Evolutionary conservation across 2,888 invertebrate species (phyloP).

Genomic region (Agapostemon virescens): DNA sequence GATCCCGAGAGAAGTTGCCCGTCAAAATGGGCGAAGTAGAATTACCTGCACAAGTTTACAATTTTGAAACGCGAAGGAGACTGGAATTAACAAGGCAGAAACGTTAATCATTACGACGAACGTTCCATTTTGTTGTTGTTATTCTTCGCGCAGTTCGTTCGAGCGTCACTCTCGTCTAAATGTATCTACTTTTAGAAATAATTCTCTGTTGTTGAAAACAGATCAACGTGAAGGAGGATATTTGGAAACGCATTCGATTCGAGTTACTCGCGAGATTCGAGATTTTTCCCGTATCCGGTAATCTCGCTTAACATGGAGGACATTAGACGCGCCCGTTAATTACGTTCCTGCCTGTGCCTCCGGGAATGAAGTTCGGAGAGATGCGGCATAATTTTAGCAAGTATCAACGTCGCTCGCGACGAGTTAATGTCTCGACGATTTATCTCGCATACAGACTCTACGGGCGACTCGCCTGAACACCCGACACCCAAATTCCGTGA

Average conservation of each 20-base stretch:
- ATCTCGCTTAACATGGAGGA: slow-evolving; percentile 10
- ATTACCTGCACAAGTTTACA: neutral
- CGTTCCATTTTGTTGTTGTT: neutral
- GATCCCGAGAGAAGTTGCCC: neutral
- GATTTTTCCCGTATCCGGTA: slow-evolving; percentile 1
- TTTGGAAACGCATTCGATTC: neutral
- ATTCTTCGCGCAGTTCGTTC: neutral
- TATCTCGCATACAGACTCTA: slow-evolving; percentile 27
- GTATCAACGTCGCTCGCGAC: slow-evolving; percentile 28
- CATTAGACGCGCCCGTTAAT: slow-evolving; percentile 36
- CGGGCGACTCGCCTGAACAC: too few relatives aligned
- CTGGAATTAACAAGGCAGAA: neutral
- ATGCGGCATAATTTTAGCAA: slow-evolving; percentile 34
- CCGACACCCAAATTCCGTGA: too few relatives aligned
- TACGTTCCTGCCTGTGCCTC: slow-evolving; percentile 18
- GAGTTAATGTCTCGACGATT: slow-evolving; percentile 22
- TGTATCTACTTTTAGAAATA: neutral
- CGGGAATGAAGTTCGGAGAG: slow-evolving; percentile 43
- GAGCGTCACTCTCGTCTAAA: neutral
- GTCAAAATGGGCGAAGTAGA: neutral
- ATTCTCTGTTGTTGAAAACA: neutral
- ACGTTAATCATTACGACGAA: neutral
- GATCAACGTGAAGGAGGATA: neutral
- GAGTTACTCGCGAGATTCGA: neutral
- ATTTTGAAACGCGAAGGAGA: neutral